phyloP scores from a whole-genome alignment of 1,140 invertebrate genomes.

The Aphidius ervi region DNA sequence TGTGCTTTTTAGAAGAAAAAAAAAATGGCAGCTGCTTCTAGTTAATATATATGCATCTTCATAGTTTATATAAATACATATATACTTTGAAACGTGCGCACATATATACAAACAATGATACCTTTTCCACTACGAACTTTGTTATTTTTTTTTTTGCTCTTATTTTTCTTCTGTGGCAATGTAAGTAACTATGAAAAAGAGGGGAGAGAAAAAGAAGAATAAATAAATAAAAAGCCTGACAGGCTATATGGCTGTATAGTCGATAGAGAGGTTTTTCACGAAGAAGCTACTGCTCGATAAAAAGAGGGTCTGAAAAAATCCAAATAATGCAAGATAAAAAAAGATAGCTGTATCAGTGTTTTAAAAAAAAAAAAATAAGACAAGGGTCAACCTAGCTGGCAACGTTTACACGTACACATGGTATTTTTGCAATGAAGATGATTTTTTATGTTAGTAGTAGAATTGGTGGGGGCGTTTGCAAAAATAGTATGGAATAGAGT shows the following conservation, averaged over 20 bases:
- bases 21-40: conserved; percentile 47
- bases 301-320: no score
- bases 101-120: no score
- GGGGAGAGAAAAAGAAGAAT: no score
- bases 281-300: no score
- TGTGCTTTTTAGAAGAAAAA: conserved; percentile 35
- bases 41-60: no score
- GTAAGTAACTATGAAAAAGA: no score
- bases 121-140: not conserved
- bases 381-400: conserved; percentile 25
- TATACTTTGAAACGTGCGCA: no score
- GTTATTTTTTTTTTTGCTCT: not conserved
- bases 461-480: conserved; percentile 9
- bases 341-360: conserved; percentile 11
- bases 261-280: no score
- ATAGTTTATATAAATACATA: no score
- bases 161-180: not conserved
- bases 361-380: conserved; percentile 12
- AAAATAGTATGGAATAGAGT: conserved; percentile 7
- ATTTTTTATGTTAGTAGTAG: not conserved
- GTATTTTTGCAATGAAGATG: conserved; percentile 15
- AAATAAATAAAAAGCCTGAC: no score
- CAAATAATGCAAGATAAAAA: not conserved
- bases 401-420: conserved; percentile 32
- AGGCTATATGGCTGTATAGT: no score